Base-by-base conservation (phyloP, 2,797 vertebrate species). In the Onychomys torridus region DNA sequence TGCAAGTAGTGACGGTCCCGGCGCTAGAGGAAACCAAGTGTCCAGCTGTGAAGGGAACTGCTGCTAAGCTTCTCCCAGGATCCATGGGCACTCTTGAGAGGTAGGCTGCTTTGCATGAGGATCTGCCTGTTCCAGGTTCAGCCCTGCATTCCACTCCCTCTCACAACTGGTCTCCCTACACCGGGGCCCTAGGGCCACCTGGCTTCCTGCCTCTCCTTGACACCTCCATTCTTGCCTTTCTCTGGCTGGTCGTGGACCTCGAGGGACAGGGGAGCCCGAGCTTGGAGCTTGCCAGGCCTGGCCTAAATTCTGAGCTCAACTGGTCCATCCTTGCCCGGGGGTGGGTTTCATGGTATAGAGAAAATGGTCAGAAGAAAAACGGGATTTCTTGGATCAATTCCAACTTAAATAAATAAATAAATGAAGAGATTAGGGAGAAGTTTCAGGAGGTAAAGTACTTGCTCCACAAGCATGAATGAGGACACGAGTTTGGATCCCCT, bases 251-350 rank as follows among this genome's bases (percentile, higher is more conserved):
- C 55, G 32, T 3, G 25, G 2, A 46, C 37, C 6, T 23, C 14
- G 2, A 2, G 37, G 40, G 55, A 34, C 17, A 34, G 49, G n/a
- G 27, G 7, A 4, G 4, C 0, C 1, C 11, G 0, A 32, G 7
- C 32, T 52, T 34, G 57, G 55, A 23, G 43, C 32, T 46, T 10
- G 9, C 14, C 13, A 9, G 49, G 67, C 49, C 40, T 16, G 34
- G 40, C 14, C n/a, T 77, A 34, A 5, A 3, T 57, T 25, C 14
- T 7, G 59, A 8, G 12, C 43, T 40, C 63, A 6, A 49, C 69
- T 32, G 49, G 49, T 63, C 34, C n/a, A 6, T 32, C 8, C 37
- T n/a, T 12, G 10, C 19, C 40, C 21, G 5, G 13, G 49, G 27
- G 29, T 46, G 61, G 32, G 59, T 43, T 49, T 77, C 46, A 10